Base-by-base conservation (phyloP, 2,113 vertebrate genomes). In the Cyanoramphus novaezelandiae region DNA sequence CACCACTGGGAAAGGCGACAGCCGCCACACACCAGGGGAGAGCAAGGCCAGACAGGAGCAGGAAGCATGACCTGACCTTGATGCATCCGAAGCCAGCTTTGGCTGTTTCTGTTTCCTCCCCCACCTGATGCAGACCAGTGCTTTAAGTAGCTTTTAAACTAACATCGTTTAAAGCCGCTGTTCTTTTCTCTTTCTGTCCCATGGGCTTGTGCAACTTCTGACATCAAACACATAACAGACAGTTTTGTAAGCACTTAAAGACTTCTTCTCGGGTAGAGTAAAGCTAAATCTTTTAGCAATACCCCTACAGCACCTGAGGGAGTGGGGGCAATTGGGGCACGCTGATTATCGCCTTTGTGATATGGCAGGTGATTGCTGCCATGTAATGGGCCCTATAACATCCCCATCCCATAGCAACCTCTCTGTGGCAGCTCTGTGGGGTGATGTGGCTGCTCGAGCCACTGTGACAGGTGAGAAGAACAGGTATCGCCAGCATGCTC, bases 1-100 rank as follows among this genome's bases (percentile, higher is more conserved):
- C 0, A 1, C 33, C 10, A 10, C 37, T 31, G 37, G 31, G 25
- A 37, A 52, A 2, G 5, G 44, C 1, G 4, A 35, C 1, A 1
- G 31, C 50, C 31, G 31, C 15, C 37, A 4, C 3, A 2, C 8
- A 2, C 16, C 21, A 3, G 7, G 31, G 17, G 43, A 37, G 7
- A 21, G 44, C 52, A 33, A 31, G 13, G 35, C 13, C 16, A 25
- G 31, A 7, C 2, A 2, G 55, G 43, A 57, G 50, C 11, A 28
- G 31, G 7, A 14, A 44, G 62, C 18, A 6, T 1, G 4, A 1
- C 44, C 62, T 24, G 46, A 9, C 33, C 85, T 37, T 3, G 5
- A 4, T 14, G 14, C 23, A 9, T 24, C 23, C 1, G 4, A 23
- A 39, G 17, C 33, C 39, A 53, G 3, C 37, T 50, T 31, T 68